Evolutionary conservation across 1,140 invertebrate genomes (phyloP), one percentile per base, ranked within the genome.

Genomic region (Bombus pascuorum): DNA sequence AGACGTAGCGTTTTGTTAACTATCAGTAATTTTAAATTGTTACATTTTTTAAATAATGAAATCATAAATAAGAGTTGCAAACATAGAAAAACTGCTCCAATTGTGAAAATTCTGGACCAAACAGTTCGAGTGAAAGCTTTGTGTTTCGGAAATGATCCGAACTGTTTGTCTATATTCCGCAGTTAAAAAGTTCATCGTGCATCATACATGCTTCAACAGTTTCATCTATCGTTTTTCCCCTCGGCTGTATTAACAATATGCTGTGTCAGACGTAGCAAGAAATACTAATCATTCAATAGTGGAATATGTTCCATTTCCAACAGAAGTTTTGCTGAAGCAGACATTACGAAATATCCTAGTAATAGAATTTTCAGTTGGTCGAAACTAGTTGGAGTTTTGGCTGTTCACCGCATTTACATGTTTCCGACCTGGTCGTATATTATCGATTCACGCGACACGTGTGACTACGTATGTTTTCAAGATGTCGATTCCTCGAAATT

Each of bases 371-470:
- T 59, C 42, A 81, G 42, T 39, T 42, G 83, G 37, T 8, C 28
- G 18, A 32, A 77, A 62, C 68, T 73, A 80, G 57, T 53, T 73
- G 12, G 42, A 65, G 42, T 47, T 80, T 65, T 59, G 72, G 83
- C 65, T 80, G 83, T 65, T 39, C 57, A 6, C 32, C 37, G 34
- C 65, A 80, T 81, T 80, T 85, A 70, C 70, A 81, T 73, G 83
- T 42, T 72, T 53, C 76, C 32, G 65, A 44, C 34, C 44, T 5
- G 32, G 32, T 2, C 82, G 75, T 53, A 47, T 62, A 57, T 79
- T 80, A 80, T 85, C 70, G 77, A 85, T 81, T 80, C 57, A 37
- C n/a, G 62, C n/a, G 47, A 77, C 66, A 62, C 34, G 53, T 80
- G 70, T 42, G 32, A 25, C 25, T 39, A 6, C 34, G 53, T 12